phyloP scores from a whole-genome alignment of 1,140 invertebrate species.

The Plectrocnemia conspersa region DNA sequence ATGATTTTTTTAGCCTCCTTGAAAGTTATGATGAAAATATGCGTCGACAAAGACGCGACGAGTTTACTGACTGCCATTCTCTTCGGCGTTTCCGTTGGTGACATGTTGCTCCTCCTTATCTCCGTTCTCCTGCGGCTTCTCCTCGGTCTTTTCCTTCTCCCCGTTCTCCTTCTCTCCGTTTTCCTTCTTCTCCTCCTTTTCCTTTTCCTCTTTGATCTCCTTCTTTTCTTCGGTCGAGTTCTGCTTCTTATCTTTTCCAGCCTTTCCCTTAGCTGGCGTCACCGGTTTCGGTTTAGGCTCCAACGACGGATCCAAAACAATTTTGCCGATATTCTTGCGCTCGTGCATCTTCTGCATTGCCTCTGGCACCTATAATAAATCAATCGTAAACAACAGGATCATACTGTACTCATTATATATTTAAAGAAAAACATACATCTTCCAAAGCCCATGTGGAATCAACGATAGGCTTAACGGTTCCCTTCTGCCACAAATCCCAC shows the following conservation, averaged over 20 bases:
- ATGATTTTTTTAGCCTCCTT: conserved; percentile 2
- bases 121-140: conserved; percentile 41
- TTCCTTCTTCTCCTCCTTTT: conserved; percentile 54
- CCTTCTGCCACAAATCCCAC: conserved; percentile 69
- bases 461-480: conserved; percentile 73
- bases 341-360: conserved; percentile 92
- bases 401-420: conserved; percentile 8
- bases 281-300: conserved; percentile 74
- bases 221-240: conserved; percentile 64
- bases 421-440: conserved; percentile 59
- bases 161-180: conserved; percentile 56
- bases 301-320: conserved; percentile 73
- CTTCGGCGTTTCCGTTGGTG: conserved; percentile 52
- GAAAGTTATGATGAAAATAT: not conserved
- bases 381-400: no score
- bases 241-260: conserved; percentile 65
- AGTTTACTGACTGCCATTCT: conserved; percentile 40
- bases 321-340: conserved; percentile 85
- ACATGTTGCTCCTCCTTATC: conserved; percentile 41
- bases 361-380: conserved; percentile 52
- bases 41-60: not conserved
- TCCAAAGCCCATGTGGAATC: conserved; percentile 84
- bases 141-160: conserved; percentile 50
- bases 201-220: conserved; percentile 59
- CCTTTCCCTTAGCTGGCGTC: conserved; percentile 67